phyloP scores from a whole-genome alignment of 2,113 vertebrate genomes.

The Puma concolor region DNA sequence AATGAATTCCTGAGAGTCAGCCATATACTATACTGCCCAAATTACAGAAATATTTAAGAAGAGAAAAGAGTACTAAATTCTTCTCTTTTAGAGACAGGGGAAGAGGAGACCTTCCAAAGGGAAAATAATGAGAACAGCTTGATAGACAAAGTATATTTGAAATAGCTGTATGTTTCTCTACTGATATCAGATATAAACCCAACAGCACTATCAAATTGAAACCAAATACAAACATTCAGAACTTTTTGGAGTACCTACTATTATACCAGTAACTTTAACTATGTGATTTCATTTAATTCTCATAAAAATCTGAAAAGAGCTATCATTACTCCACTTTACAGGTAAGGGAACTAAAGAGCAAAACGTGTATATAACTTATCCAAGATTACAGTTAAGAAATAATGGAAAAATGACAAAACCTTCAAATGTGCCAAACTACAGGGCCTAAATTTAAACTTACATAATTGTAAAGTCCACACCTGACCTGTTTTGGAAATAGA shows the following conservation, averaged over 20 bases:
- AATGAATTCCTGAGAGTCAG: slow-evolving; percentile 19
- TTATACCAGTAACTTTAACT: neutral
- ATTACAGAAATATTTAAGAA: slow-evolving; percentile 36
- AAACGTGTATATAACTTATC: slow-evolving; percentile 20
- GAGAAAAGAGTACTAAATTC: neutral
- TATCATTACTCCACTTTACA: slow-evolving; percentile 22
- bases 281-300: neutral
- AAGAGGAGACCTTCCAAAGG: neutral
- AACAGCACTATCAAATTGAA: neutral
- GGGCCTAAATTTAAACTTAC: neutral
- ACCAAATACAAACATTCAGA: neutral
- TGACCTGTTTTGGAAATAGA: neutral
- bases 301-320: neutral
- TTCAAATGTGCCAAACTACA: neutral
- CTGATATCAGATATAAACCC: slow-evolving; percentile 29
- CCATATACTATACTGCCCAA: neutral
- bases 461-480: slow-evolving; percentile 14
- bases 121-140: neutral
- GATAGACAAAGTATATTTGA: slow-evolving; percentile 22
- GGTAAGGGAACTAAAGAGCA: slow-evolving; percentile 7
- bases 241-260: neutral
- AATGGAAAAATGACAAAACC: slow-evolving; percentile 26
- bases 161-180: neutral
- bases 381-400: slow-evolving; percentile 32
- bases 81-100: neutral